Evolutionary conservation across 2,113 vertebrate species (phyloP), one percentile per base, ranked within the genome.

Genomic region (Strix aluco): DNA sequence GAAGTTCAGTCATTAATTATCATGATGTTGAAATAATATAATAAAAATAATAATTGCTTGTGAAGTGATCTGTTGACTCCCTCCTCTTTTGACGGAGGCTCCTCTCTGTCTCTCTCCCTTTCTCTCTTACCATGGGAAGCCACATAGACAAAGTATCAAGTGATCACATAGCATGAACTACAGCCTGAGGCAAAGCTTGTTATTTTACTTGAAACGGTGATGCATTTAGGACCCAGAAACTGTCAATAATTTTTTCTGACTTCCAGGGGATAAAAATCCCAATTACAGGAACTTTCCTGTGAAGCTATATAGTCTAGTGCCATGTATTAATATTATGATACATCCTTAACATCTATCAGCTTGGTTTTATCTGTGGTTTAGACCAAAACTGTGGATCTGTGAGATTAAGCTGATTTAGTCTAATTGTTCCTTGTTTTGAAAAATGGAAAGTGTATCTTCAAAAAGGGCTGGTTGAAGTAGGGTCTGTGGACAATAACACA

Each of bases 151-250:
- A 69, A 97, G 80, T 96, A 92, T 97, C 92, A 96, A 97, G 82
- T 94, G 90, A 95, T 94, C 86, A 96, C 92, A 94, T 93, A 97
- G 96, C 96, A 97, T 97, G 96, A 96, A 94, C 93, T 95, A 44
- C 79, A 96, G 95, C 86, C 97, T 10, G 27, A 96, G 93, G 88
- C 90, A 88, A 89, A 94, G 67, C 83, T 96, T 97, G 93, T 95
- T 97, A 97, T 96, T 97, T 97, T 94, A 95, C 75, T 96, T 96
- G 92, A 96, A 96, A 97, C 91, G 27, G 54, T 95, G 67, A 96
- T 94, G 80, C 96, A 88, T 96, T 97, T 97, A 96, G 90, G 93
- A 85, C 79, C 95, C 91, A 96, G 87, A 94, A 97, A 92, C 46
- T 84, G 95, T 96, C 93, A 85, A 94, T 97, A 95, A 87, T 97